These are phyloP conservation scores for Nyctereutes procyonoides DNA, from an alignment of 2,113 vertebrate species.

Conservation along the genomic window DNA sequence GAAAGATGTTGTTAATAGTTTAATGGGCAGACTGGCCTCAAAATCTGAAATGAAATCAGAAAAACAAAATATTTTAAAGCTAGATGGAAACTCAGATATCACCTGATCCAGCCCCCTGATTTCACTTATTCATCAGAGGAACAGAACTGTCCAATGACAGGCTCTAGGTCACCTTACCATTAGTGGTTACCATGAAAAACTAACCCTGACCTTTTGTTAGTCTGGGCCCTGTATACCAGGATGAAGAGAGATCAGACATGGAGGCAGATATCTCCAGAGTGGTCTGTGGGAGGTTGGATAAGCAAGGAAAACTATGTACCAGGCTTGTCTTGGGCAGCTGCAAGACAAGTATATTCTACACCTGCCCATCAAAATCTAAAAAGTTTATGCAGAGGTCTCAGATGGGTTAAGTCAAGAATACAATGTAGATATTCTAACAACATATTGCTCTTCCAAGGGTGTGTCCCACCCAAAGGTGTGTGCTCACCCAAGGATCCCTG, in stretches of 20 bases:
- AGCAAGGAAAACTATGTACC: neutral
- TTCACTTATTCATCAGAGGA: neutral
- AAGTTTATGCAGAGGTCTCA: neutral
- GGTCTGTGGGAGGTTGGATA: neutral
- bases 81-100: neutral
- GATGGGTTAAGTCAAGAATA: neutral
- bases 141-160: neutral
- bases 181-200: neutral
- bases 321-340: neutral
- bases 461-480: neutral
- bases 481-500: no score
- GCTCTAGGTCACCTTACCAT: neutral
- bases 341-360: neutral
- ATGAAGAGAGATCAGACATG: neutral
- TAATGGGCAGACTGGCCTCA: neutral
- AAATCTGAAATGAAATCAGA: neutral
- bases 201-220: neutral
- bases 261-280: neutral
- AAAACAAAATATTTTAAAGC: constrained; percentile 1
- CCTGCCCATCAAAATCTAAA: neutral
- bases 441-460: neutral
- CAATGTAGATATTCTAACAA: neutral
- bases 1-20: neutral
- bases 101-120: neutral
- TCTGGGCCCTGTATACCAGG: neutral